A percentile compares a stretch with the other conserved stretches of the same genome.
phyloP scores from a whole-genome alignment of 23 tunicate genomes.

The Halocynthia aurantium region DNA sequence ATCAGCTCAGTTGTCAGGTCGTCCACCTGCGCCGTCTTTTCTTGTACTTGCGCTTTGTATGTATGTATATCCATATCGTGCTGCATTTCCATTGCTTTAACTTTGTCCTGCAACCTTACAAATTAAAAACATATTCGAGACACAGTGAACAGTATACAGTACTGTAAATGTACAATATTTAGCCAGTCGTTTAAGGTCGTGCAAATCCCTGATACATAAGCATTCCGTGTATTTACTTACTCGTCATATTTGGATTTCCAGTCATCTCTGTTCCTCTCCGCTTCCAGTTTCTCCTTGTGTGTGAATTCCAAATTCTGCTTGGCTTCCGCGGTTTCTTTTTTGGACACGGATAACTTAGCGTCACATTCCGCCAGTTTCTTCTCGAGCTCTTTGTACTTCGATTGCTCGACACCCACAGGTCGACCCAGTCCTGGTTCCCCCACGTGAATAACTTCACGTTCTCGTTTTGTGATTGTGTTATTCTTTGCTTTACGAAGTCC shows the following conservation, averaged over 20 bases:
- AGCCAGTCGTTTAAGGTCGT: too few species aligned
- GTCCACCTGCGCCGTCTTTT: slow-evolving; percentile 46
- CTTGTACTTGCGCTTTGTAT: slow-evolving; percentile 11
- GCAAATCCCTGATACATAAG: too few species aligned
- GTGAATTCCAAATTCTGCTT: not conserved
- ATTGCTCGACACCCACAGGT: slow-evolving; percentile 63
- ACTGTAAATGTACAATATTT: too few species aligned
- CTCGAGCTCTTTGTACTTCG: slow-evolving; percentile 72
- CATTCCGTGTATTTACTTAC: not conserved
- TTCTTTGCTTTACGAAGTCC: slow-evolving; percentile 89
- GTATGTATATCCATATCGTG: slow-evolving; percentile 13
- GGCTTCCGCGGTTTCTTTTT: slow-evolving; percentile 15
- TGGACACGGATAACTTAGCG: slow-evolving; percentile 1
- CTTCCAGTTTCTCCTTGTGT: not conserved
- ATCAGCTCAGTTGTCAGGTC: slow-evolving; percentile 35
- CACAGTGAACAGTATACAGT: too few species aligned
- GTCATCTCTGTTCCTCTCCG: slow-evolving; percentile 15
- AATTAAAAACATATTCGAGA: too few species aligned
- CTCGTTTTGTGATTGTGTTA: slow-evolving; percentile 76
- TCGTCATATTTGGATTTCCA: slow-evolving; percentile 53
- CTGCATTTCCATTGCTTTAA: slow-evolving; percentile 12
- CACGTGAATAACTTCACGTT: slow-evolving; percentile 83
- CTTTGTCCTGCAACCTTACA: slow-evolving; percentile 1
- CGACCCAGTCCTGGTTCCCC: slow-evolving; percentile 76
- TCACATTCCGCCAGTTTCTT: slow-evolving; percentile 37